A percentile compares a stretch with the other conserved stretches of the same genome.
These are phyloP conservation scores for Microtus montanus DNA, from an alignment of 2,113 vertebrate genomes.

Conservation along the genomic window DNA sequence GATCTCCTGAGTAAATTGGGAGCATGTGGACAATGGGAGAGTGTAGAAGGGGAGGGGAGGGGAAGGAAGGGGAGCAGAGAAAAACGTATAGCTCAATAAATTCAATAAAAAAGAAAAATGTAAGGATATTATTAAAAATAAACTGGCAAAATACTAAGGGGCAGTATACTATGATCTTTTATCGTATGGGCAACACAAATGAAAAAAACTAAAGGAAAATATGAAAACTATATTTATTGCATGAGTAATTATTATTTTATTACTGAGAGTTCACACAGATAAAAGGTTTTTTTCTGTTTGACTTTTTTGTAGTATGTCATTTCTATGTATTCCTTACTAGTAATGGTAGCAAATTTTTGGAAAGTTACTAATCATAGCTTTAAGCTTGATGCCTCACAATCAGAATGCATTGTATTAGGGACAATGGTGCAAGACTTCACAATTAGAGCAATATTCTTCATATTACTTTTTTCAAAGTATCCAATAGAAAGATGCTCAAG, in stretches of 20 bases:
- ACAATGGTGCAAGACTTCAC: neutral
- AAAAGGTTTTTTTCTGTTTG: constrained; percentile 6
- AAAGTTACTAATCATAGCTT: neutral
- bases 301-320: neutral
- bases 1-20: too few relatives aligned
- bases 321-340: neutral
- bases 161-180: neutral
- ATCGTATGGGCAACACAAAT: neutral
- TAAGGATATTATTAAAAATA: neutral
- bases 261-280: neutral
- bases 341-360: neutral
- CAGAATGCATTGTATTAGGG: neutral
- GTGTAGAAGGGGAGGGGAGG: too few relatives aligned
- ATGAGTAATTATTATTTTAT: neutral
- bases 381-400: neutral
- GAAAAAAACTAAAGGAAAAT: neutral
- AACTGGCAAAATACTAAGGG: neutral
- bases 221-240: neutral
- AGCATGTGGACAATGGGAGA: too few relatives aligned
- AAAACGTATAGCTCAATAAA: too few relatives aligned
- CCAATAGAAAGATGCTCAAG: neutral
- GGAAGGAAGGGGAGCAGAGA: too few relatives aligned
- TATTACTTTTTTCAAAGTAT: neutral
- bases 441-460: neutral
- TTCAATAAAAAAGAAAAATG: too few relatives aligned